Evolutionary conservation across 2,113 vertebrate genomes (phyloP).

Genomic region (Laticauda laticaudata): DNA sequence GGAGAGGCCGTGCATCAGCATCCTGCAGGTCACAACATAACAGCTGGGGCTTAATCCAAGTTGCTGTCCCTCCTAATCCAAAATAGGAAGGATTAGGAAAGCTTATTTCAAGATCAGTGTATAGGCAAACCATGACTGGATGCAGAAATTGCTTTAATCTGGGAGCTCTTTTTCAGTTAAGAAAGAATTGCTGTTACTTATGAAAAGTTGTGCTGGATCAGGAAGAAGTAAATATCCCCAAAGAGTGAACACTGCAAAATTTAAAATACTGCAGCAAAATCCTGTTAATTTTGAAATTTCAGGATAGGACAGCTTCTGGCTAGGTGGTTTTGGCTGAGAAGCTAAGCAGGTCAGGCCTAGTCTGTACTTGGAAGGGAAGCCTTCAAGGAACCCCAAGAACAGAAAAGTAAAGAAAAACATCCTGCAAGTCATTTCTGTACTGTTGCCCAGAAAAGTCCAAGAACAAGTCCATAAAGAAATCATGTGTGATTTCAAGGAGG

Average conservation of each 20-base stretch:
- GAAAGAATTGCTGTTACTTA: neutral
- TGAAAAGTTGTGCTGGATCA: neutral
- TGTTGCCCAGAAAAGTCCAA: neutral
- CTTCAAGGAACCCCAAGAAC: neutral
- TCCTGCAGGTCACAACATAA: neutral
- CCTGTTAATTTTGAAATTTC: neutral
- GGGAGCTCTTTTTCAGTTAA: neutral
- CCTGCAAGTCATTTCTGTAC: neutral
- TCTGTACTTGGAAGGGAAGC: neutral
- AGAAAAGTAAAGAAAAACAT: neutral
- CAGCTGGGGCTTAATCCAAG: neutral
- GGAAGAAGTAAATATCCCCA: neutral
- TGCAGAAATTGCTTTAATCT: neutral
- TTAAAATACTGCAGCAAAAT: neutral
- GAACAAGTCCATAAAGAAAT: neutral
- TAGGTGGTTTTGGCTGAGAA: neutral
- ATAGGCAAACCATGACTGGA: neutral
- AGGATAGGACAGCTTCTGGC: neutral
- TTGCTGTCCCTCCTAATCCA: neutral
- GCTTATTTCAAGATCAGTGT: slow-evolving; percentile 24
- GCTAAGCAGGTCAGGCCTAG: neutral
- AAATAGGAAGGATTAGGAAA: neutral
- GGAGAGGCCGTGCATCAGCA: slow-evolving; percentile 45
- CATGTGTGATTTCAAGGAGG: neutral
- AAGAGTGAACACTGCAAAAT: neutral